Conservation (phyloP, 2,888 invertebrate genomes). For the Blastobasis adustella region DNA sequence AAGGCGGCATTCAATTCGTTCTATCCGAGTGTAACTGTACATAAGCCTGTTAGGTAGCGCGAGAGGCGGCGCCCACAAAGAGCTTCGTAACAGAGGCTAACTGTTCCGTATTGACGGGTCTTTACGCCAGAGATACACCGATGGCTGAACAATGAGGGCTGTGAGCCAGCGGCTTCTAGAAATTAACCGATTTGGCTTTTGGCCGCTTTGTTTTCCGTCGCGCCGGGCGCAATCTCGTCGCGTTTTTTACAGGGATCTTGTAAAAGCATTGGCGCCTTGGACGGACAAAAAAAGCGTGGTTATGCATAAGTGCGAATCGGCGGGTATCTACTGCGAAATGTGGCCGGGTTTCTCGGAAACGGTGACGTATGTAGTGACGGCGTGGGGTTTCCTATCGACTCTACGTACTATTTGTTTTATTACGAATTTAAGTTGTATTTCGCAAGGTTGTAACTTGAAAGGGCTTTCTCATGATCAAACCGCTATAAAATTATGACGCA, state of each 20-base stretch:
- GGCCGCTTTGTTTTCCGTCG: conserved; percentile 26
- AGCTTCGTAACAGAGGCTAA: conserved; percentile 17
- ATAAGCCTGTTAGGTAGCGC: not conserved
- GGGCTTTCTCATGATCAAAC: too few relatives aligned
- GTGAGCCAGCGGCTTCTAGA: conserved; percentile 5
- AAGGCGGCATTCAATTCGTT: not conserved
- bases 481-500: too few relatives aligned
- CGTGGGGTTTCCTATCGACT: conserved; percentile 24
- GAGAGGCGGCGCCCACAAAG: not conserved
- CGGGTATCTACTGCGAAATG: conserved; percentile 5
- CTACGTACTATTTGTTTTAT: conserved; percentile 7
- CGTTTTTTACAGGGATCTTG: conserved; percentile 44
- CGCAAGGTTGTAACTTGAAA: too few relatives aligned
- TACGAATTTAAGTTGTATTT: too few relatives aligned
- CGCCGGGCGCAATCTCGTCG: conserved; percentile 31
- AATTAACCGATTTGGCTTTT: conserved; percentile 60
- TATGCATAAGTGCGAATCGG: conserved; percentile 55
- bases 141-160: conserved; percentile 15
- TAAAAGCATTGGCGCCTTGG: conserved; percentile 69
- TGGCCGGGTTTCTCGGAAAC: conserved; percentile 43
- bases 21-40: not conserved
- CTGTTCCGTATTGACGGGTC: conserved; percentile 31
- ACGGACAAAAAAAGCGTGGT: conserved; percentile 40
- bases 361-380: conserved; percentile 2
- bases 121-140: conserved; percentile 21